A percentile compares a stretch with the other conserved stretches of the same genome.
phyloP scores from a whole-genome alignment of 2,113 vertebrate species.

The Poicephalus meyeri region DNA sequence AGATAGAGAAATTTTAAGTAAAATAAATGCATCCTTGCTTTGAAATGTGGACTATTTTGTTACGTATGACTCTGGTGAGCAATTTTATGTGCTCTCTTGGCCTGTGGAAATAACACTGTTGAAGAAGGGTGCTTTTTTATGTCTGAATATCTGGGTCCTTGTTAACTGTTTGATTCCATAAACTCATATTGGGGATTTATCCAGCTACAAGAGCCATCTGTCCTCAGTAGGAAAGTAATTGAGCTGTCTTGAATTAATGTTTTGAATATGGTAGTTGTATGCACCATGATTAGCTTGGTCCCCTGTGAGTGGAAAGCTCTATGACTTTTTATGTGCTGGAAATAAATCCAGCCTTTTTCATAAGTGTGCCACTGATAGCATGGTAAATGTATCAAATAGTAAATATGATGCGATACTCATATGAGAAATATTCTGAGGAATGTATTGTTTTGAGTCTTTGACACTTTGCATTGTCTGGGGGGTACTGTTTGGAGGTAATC shows the following conservation, averaged over 20 bases:
- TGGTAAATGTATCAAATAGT: not conserved
- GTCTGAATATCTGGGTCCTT: not conserved
- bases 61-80: not conserved
- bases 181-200: not conserved
- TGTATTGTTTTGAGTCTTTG: not conserved
- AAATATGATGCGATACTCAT: not conserved
- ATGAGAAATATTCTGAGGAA: not conserved
- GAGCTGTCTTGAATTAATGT: not conserved
- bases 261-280: not conserved
- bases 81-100: not conserved
- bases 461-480: not conserved
- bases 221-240: not conserved
- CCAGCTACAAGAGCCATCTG: not conserved
- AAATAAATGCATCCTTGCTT: not conserved
- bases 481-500: not conserved
- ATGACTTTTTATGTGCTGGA: not conserved
- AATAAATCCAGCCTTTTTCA: not conserved
- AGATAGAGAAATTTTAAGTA: not conserved
- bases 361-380: not conserved
- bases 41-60: not conserved
- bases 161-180: not conserved
- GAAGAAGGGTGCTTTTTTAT: not conserved
- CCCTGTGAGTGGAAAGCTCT: not conserved
- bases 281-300: not conserved
- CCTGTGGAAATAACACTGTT: not conserved